A percentile compares a stretch with the other conserved stretches of the same genome.
These are phyloP conservation scores for Hiodon tergisus DNA, from an alignment of 2,113 vertebrate species.

Conservation along the genomic window DNA sequence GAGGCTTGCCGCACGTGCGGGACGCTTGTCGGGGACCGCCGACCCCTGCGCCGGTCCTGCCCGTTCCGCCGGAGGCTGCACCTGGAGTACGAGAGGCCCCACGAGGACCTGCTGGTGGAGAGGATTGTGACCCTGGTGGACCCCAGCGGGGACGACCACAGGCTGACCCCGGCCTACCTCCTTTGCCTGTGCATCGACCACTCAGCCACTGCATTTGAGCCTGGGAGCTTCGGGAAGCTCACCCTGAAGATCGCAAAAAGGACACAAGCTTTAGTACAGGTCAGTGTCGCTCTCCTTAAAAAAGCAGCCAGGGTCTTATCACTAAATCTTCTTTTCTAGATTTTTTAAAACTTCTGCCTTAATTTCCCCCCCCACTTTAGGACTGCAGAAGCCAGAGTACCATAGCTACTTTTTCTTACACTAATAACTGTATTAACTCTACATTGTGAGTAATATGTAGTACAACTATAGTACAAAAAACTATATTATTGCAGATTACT, in stretches of 20 bases:
- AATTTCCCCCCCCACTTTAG: too few species aligned
- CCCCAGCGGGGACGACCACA: constrained; percentile 79
- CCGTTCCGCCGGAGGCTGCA: constrained; percentile 63
- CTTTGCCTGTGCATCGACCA: constrained; percentile 90
- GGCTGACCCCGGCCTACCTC: constrained; percentile 84
- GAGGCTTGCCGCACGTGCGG: constrained; percentile 71
- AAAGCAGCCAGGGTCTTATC: not conserved
- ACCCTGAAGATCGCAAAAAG: constrained; percentile 78
- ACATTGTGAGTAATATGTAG: too few species aligned
- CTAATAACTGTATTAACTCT: too few species aligned
- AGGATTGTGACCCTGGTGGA: constrained; percentile 83
- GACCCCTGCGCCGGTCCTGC: constrained; percentile 20
- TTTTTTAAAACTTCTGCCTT: not conserved
- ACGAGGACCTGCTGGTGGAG: constrained; percentile 75
- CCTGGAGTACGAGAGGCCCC: constrained; percentile 75
- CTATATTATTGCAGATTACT: too few species aligned
- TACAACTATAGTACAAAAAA: too few species aligned
- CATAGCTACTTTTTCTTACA: too few species aligned
- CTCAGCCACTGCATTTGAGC: constrained; percentile 73
- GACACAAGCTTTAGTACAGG: constrained; percentile 82
- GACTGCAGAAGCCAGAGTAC: too few species aligned
- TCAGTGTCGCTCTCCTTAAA: constrained; percentile 55
- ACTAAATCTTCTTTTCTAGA: not conserved
- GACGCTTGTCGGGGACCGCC: constrained; percentile 52
- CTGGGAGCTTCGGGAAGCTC: constrained; percentile 79